Evolutionary conservation across 2,888 invertebrate species (phyloP).

Genomic region (Trichopria drosophilae): DNA sequence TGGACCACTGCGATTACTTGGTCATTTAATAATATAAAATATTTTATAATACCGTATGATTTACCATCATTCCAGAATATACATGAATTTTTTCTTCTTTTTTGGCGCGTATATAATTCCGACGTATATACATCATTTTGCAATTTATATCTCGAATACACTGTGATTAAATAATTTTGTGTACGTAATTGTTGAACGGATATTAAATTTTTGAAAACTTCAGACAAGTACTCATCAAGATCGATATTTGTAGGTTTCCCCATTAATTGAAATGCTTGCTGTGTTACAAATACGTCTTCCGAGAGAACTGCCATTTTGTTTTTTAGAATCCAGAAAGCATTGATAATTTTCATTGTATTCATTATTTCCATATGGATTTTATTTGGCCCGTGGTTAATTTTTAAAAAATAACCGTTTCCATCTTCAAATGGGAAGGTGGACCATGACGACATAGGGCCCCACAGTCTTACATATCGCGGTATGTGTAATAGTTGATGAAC

Average conservation of each 20-base stretch:
- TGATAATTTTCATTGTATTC: slow-evolving; percentile 16
- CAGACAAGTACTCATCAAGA: too few species aligned
- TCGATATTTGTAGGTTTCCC: too few species aligned
- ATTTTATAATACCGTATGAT: slow-evolving; percentile 3
- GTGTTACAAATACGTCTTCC: too few species aligned
- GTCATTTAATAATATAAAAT: slow-evolving; percentile 1
- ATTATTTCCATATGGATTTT: slow-evolving; percentile 17
- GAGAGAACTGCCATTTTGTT: too few species aligned
- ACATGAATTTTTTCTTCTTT: slow-evolving; percentile 5
- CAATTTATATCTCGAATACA: not conserved
- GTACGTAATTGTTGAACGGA: too few species aligned
- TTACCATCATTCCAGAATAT: slow-evolving; percentile 1
- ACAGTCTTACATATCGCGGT: slow-evolving; percentile 7
- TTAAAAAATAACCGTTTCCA: slow-evolving; percentile 13
- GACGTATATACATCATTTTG: slow-evolving; percentile 1
- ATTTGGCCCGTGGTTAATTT: slow-evolving; percentile 22
- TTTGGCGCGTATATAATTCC: slow-evolving; percentile 3
- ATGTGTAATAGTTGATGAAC: too few species aligned
- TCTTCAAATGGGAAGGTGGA: slow-evolving; percentile 25
- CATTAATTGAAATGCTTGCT: too few species aligned
- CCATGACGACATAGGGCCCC: slow-evolving; percentile 23
- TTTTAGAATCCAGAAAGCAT: slow-evolving; percentile 5
- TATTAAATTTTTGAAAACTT: too few species aligned
- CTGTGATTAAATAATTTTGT: not conserved
- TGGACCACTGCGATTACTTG: not conserved